Percentiles rank a stretch among this genome's conserved stretches.
Evolutionary conservation across 2,797 vertebrate genomes (phyloP).

Genomic region (Lagocephalus sceleratus): DNA sequence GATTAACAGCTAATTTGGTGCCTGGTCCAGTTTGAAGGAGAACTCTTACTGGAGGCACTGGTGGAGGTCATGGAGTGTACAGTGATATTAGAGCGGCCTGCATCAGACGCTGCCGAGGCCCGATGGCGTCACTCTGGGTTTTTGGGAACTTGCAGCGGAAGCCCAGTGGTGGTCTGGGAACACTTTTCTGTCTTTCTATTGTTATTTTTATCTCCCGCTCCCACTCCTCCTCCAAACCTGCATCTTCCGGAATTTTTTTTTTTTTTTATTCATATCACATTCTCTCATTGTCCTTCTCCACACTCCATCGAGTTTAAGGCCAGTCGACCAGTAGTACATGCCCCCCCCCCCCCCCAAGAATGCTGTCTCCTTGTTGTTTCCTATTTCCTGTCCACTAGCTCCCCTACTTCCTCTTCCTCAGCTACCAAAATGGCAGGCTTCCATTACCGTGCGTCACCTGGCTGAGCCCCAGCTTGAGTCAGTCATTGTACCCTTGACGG

Average conservation of each 20-base stretch:
- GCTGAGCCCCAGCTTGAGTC: conserved; percentile 38
- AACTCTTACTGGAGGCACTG: too few relatives aligned
- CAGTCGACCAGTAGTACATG: conserved; percentile 3
- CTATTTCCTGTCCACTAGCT: conserved; percentile 59
- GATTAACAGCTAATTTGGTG: too few relatives aligned
- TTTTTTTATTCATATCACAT: not conserved
- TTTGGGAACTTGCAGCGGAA: conserved; percentile 9
- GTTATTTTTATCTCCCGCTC: conserved; percentile 49
- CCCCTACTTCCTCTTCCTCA: conserved; percentile 59
- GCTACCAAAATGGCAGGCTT: conserved; percentile 44
- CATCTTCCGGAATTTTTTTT: not conserved
- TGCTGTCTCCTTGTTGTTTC: conserved; percentile 63
- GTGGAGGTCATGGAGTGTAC: too few relatives aligned
- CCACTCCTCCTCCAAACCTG: conserved; percentile 11
- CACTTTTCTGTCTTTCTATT: conserved; percentile 34
- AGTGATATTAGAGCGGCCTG: too few relatives aligned
- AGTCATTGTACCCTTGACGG: not conserved
- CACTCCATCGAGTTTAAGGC: conserved; percentile 13
- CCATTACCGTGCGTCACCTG: conserved; percentile 43
- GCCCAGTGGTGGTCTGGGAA: conserved; percentile 48
- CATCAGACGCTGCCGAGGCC: too few relatives aligned
- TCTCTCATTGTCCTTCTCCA: not conserved
- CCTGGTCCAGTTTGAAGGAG: too few relatives aligned
- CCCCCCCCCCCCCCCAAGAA: conserved; percentile 42
- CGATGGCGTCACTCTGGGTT: not conserved